Evolutionary conservation across 2,797 vertebrate species (phyloP), one percentile per base, ranked within the genome.

Genomic region (Siniperca undulata): DNA sequence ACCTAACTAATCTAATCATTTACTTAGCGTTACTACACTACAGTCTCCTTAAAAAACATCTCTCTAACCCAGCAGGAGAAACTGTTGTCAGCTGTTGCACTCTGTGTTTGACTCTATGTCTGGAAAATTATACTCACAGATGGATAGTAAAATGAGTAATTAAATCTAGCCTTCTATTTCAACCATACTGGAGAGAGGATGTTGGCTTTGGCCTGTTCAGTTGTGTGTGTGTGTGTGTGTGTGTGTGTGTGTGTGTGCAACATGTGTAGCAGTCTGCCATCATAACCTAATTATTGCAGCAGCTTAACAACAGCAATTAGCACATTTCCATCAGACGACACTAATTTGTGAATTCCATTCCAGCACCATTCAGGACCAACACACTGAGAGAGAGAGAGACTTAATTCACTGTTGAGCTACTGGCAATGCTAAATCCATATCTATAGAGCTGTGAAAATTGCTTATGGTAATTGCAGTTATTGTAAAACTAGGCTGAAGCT

Each of bases 271-370:
- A 85, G 91, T 91, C 89, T 92, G 93, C 93, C 93, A 94, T 95
- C 95, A 94, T 95, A 95, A 95, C 93, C 95, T 95, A 94, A 95
- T 95, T 96, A 95, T 94, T 94, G 93, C 88, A 88, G 91, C 93
- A 92, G 91, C 95, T 95, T 94, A 95, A 95, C 94, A 94, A 92
- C 91, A 93, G 94, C 95, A 95, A 95, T 96, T 95, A 95, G 91
- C 93, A 95, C 94, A 93, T 95, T 95, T 95, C 93, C 92, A 94
- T 95, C 93, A 94, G 94, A 95, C 89, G 92, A 95, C 93, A 94
- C 92, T 94, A 95, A 95, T 95, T 95, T 95, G 94, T 93, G 92
- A 95, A 94, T 94, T 93, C 87, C 91, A 91, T 94, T 95, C 91
- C 88, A 90, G 88, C 84, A 70, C 74, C 86, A 90, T 90, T 91